phyloP scores from a whole-genome alignment of 2,113 vertebrate species.

The Rafetus swinhoei region DNA sequence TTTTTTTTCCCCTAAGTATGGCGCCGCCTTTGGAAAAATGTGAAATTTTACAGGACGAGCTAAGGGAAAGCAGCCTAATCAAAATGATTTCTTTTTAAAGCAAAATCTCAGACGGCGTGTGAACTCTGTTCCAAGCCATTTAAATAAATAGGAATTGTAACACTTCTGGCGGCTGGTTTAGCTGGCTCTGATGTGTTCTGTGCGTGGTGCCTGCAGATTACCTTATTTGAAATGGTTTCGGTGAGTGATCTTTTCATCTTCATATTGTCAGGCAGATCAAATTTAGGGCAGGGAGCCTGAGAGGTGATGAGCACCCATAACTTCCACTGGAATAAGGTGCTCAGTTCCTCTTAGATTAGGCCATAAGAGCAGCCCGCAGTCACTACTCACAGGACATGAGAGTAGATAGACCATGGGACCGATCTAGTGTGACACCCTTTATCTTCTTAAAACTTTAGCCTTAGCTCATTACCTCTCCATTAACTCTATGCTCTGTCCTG shows the following conservation, averaged over 20 bases:
- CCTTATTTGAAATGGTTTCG: background rate
- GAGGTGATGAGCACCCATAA: rapidly evolving
- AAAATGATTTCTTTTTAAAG: background rate
- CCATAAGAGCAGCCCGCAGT: background rate
- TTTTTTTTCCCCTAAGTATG: background rate
- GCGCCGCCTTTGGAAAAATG: background rate
- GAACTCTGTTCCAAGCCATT: slow-evolving; percentile 2
- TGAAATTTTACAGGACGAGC: background rate
- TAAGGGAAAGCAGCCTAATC: background rate
- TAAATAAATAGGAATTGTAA: slow-evolving; percentile 22
- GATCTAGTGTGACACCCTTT: background rate
- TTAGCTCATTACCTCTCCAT: rapidly evolving
- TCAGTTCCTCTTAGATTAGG: rapidly evolving
- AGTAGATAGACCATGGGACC: background rate
- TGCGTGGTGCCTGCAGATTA: background rate
- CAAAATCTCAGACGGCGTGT: background rate
- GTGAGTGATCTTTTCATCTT: background rate
- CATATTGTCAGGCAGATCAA: rapidly evolving
- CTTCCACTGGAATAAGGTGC: background rate
- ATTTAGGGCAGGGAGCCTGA: background rate
- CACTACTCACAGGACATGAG: background rate
- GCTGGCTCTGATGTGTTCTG: background rate
- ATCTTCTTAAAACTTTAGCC: background rate
- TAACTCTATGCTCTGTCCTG: background rate
- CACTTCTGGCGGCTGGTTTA: slow-evolving; percentile 12